Evolutionary conservation across 1,140 invertebrate species (phyloP).

Genomic region (Daktulosphaira vitifoliae): DNA sequence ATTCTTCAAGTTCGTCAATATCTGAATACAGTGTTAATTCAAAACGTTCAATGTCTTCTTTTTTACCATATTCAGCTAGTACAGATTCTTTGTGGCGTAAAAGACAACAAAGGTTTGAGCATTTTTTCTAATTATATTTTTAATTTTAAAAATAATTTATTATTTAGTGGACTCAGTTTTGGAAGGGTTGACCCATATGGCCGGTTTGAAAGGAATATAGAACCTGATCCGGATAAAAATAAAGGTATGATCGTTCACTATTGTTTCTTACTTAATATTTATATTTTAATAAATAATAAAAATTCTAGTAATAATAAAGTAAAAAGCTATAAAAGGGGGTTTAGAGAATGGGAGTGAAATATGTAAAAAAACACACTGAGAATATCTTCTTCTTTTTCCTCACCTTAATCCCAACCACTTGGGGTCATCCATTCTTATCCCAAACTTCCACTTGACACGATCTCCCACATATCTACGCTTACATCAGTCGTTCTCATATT

Average conservation of each 20-base stretch:
- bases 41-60: slow-evolving; percentile 51
- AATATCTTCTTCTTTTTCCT: no score
- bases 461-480: no score
- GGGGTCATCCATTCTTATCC: no score
- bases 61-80: slow-evolving; percentile 29
- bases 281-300: no score
- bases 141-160: slow-evolving; percentile 19
- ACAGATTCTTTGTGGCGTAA: slow-evolving; percentile 69
- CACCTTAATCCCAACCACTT: no score
- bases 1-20: slow-evolving; percentile 48
- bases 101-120: slow-evolving; percentile 52
- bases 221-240: slow-evolving; percentile 69
- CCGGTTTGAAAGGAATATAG: slow-evolving; percentile 79
- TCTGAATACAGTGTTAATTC: slow-evolving; percentile 58
- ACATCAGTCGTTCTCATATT: no score
- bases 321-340: no score
- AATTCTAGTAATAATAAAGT: no score
- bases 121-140: not conserved
- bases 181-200: slow-evolving; percentile 77
- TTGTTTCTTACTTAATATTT: slow-evolving; percentile 5
- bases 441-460: no score
- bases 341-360: no score
- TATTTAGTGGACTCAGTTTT: slow-evolving; percentile 59
- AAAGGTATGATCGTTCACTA: no score
- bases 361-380: no score